Evolutionary conservation across 53 echinoderm and acorn worm genomes (phyloP).

Genomic region (Holothuria leucospilota): DNA sequence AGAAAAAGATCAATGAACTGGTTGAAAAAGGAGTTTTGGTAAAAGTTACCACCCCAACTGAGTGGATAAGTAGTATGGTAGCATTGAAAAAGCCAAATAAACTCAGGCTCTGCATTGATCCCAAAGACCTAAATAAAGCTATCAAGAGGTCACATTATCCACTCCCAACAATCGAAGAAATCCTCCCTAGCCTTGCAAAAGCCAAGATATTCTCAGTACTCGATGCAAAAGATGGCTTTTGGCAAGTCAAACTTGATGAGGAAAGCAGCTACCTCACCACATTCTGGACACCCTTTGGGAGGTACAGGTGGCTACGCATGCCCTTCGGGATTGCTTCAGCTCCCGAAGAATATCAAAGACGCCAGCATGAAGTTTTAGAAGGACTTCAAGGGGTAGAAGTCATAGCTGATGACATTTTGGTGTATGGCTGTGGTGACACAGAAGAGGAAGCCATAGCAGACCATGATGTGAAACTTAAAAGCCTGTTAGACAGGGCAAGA

Average conservation of each 20-base stretch:
- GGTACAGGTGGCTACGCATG: conserved; percentile 48
- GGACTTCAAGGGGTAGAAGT: conserved; percentile 38
- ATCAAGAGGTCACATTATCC: conserved; percentile 9
- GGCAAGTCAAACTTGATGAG: conserved; percentile 10
- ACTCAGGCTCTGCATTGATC: conserved; percentile 4
- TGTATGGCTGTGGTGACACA: conserved; percentile 41
- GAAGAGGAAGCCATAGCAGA: conserved; percentile 11
- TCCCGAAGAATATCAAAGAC: too few species aligned
- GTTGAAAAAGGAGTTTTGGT: too few species aligned
- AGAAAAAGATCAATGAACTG: too few species aligned
- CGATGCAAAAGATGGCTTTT: conserved; percentile 3
- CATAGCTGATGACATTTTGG: conserved; percentile 57
- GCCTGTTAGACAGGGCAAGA: conserved; percentile 44
- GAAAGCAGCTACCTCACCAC: conserved; percentile 51
- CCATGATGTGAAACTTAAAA: conserved; percentile 58
- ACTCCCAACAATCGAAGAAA: background rate
- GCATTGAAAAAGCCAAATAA: conserved; percentile 41
- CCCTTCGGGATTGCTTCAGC: too few species aligned
- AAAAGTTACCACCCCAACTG: conserved; percentile 40
- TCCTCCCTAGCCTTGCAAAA: background rate
- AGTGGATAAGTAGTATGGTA: conserved; percentile 44
- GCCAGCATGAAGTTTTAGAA: conserved; percentile 45
- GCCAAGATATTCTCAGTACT: conserved; percentile 1
- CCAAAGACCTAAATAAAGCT: too few species aligned
- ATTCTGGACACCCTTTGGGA: conserved; percentile 54